Evolutionary conservation across 1,140 invertebrate genomes (phyloP).

Genomic region (Heliconius hermathena): DNA sequence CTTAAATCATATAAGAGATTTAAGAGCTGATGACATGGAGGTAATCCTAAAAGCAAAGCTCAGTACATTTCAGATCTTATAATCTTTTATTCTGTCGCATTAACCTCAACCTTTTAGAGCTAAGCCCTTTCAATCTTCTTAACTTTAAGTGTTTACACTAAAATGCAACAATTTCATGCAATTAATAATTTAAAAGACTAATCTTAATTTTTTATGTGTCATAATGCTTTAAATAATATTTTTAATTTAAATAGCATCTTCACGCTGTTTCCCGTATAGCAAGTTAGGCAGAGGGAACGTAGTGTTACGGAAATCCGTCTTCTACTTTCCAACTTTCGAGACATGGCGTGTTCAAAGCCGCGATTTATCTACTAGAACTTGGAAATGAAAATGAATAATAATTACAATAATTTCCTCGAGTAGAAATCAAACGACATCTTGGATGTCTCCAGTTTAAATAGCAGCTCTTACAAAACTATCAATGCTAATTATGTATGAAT

Average conservation of each 20-base stretch:
- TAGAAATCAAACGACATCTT: too few relatives aligned
- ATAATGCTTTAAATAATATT: neutral
- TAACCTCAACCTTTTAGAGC: slow-evolving; percentile 20
- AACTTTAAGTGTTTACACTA: neutral
- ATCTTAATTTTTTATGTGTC: neutral
- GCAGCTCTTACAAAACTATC: neutral
- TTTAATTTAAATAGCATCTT: too few relatives aligned
- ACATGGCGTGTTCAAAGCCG: too few relatives aligned
- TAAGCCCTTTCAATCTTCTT: slow-evolving; percentile 2
- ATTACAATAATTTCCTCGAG: too few relatives aligned
- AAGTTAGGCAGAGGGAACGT: too few relatives aligned
- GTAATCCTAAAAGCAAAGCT: slow-evolving; percentile 29
- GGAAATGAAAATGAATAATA: too few relatives aligned
- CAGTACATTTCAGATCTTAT: slow-evolving; percentile 28
- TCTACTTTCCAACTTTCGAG: too few relatives aligned
- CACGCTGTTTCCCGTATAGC: too few relatives aligned
- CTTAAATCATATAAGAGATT: neutral
- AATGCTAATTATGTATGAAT: neutral
- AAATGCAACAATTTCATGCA: neutral
- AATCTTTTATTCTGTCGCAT: slow-evolving; percentile 32
- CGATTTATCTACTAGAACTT: too few relatives aligned
- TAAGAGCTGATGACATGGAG: neutral
- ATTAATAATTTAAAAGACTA: neutral
- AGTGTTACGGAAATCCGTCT: too few relatives aligned
- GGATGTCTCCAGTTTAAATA: neutral